A percentile compares a stretch with the other conserved stretches of the same genome.
Evolutionary conservation across 2,888 invertebrate genomes (phyloP).

Genomic region (Callosobruchus maculatus): DNA sequence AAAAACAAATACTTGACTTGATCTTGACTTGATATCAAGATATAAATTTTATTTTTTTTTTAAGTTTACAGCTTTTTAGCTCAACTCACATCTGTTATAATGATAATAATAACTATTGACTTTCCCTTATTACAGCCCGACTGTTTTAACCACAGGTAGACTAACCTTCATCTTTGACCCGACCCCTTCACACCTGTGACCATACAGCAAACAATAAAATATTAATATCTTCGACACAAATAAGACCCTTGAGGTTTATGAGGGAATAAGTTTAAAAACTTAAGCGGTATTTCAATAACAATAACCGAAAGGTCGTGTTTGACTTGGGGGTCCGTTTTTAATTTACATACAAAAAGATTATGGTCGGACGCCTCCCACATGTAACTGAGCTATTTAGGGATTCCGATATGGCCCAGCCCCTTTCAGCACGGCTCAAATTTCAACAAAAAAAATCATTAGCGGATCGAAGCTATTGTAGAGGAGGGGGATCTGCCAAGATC

Average conservation of each 20-base stretch:
- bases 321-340: neutral
- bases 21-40: no score
- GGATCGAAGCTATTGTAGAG: no score
- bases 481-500: no score
- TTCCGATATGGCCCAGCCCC: neutral
- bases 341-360: neutral
- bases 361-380: neutral
- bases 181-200: neutral
- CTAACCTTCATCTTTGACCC: no score
- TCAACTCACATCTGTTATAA: no score
- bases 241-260: neutral
- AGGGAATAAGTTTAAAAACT: neutral
- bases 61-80: no score
- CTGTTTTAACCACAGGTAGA: no score
- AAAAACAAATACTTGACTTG: no score
- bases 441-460: neutral
- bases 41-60: no score
- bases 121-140: no score
- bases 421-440: neutral
- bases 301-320: neutral
- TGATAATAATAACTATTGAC: no score
- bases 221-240: neutral
- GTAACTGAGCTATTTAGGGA: neutral
- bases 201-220: neutral
- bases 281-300: neutral